Conservation (phyloP, 1,140 invertebrate genomes). For the Paralvinella palmiformis region DNA sequence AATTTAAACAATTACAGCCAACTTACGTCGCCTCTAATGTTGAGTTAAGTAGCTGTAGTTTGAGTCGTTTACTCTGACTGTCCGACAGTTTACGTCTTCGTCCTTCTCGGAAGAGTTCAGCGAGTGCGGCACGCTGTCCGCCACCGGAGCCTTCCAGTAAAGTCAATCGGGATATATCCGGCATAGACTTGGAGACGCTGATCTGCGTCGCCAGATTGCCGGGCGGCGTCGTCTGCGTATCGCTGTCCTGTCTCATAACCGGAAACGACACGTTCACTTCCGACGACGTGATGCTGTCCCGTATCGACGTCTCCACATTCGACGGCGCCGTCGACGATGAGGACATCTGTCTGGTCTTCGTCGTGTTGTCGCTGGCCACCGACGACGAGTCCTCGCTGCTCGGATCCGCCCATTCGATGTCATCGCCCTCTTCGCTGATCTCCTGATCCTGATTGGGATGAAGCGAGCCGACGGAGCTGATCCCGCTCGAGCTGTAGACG, state of each 20-base stretch:
- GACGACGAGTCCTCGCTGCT: slow-evolving; percentile 8
- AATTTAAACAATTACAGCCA: too few species aligned
- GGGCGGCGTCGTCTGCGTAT: too few species aligned
- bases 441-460: slow-evolving; percentile 50
- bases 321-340: slow-evolving; percentile 26
- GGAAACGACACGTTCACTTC: too few species aligned
- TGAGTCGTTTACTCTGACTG: slow-evolving; percentile 48
- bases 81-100: slow-evolving; percentile 34
- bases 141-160: slow-evolving; percentile 29
- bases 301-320: slow-evolving; percentile 35
- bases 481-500: slow-evolving; percentile 54
- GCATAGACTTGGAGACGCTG: slow-evolving; percentile 41
- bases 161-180: slow-evolving; percentile 38
- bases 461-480: slow-evolving; percentile 54
- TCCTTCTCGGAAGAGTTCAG: slow-evolving; percentile 48
- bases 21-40: slow-evolving; percentile 56
- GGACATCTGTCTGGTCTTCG: slow-evolving; percentile 19
- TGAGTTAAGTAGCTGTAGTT: slow-evolving; percentile 51
- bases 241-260: too few species aligned
- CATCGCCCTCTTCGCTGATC: slow-evolving; percentile 23
- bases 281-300: slow-evolving; percentile 21
- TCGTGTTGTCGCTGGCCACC: not conserved
- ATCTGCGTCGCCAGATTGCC: too few species aligned
- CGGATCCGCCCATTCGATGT: slow-evolving; percentile 3
- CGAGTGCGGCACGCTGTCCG: slow-evolving; percentile 50